These are phyloP conservation scores for Nothoprocta perdicaria DNA, from an alignment of 2,113 vertebrate genomes.

Conservation along the genomic window DNA sequence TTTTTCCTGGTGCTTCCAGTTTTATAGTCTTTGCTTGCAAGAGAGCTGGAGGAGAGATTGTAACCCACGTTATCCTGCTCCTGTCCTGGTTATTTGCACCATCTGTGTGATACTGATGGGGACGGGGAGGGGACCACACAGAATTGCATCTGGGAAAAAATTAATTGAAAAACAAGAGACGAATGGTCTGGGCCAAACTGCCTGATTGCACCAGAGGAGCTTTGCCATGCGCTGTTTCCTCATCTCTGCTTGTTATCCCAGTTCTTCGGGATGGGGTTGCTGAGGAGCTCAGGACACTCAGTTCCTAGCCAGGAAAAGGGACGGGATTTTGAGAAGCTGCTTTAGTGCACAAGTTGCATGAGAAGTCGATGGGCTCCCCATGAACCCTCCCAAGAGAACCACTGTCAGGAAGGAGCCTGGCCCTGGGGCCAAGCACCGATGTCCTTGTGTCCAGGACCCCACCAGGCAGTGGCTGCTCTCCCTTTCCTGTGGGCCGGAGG, in stretches of 20 bases:
- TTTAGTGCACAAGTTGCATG: neutral
- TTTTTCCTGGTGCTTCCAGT: neutral
- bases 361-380: neutral
- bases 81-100: neutral
- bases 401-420: neutral
- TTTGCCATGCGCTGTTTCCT: neutral
- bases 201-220: neutral
- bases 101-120: neutral
- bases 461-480: neutral
- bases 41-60: neutral
- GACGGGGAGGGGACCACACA: neutral
- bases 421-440: neutral
- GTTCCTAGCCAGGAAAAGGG: neutral
- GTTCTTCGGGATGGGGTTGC: neutral
- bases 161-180: neutral
- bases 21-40: neutral
- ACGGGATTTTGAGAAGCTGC: neutral
- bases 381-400: neutral
- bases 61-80: rapidly evolving
- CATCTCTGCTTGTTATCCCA: neutral
- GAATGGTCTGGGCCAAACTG: neutral
- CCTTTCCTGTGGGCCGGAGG: neutral
- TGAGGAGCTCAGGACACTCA: neutral
- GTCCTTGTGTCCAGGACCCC: neutral
- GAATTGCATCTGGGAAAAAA: neutral